Base-by-base conservation (phyloP, 2,888 invertebrate species). In the Cantharis rufa region DNA sequence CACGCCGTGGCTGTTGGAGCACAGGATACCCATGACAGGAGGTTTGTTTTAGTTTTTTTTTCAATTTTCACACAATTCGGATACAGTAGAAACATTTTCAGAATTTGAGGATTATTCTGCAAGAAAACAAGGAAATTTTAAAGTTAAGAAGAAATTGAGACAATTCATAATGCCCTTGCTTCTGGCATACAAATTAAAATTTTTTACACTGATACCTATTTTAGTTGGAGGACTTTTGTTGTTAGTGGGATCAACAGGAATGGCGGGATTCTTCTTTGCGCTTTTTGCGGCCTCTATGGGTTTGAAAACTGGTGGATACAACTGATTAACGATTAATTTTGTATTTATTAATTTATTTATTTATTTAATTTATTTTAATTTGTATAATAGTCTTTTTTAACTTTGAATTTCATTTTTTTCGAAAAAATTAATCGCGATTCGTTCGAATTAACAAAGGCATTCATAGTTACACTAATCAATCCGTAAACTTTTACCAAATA, bases 211-310 rank as follows among this genome's bases (percentile, higher is more conserved):
- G 72, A 91, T 96, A 62, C 96, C 96, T 0, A 90, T 95, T 0
- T 87, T 96, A 86, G 90, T 95, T 80, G 93, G 94, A 71, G 92
- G 92, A 5, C 87, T 95, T 18, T 89, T 95, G 1, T 88, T 96
- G 10, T 87, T 96, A 70, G 92, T 94, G 4, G 94, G 94, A 78
- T 93, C 95, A 0, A 94, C 95, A 0, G 94, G 95, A 15, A 86
- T 96, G 76, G 96, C 95, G 16, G 96, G 96, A 80, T 96, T 96
- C 89, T 96, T 96, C 90, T 96, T 96, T 86, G 95, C 96, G 0
- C 88, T 96, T 13, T 96, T 96, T 84, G 94, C 95, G 71, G 94
- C 95, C 1, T 94, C 94, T 4, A 93, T 96, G 90, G 94, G 94
- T 74, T 88, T 95, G 79, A 94, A 92, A 86, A 89, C 89, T 78